Base-by-base conservation (phyloP, 2,888 invertebrate genomes). In the Cephus sareptanus region DNA sequence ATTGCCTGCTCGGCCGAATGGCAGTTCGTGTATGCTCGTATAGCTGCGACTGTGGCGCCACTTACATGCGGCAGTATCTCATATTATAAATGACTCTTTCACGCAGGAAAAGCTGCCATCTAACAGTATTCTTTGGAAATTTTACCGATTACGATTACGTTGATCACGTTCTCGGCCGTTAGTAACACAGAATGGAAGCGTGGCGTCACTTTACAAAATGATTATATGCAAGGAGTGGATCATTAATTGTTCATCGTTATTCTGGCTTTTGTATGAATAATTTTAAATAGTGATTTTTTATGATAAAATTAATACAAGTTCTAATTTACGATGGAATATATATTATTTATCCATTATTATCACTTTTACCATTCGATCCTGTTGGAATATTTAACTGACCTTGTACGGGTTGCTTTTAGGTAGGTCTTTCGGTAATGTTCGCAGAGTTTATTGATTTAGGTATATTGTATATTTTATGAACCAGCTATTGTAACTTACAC, bases 1-100 rank as follows among this genome's bases (percentile, higher is more conserved):
- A 90, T 90, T 90, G 89, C 88, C 88, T 82, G 84, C 70, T 77
- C 71, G 56, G 56, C 56, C 56, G 56, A 56, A 56, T 56, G 56
- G 56, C 56, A 56, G 56, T 56, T 56, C 56, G 56, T 56, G 56
- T 56, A 56, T 56, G 56, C 56, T 56, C 56, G 56, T 56, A 23
- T 23, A 56, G 56, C 56, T 56, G 23, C 56, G 56, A 56, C 9
- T 9, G 56, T 23, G 56, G 56, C 56, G 56, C 56, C 56, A 56
- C 56, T 56, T 2, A 2, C 56, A 6, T 23, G 56, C 56, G 56
- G 56, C 23, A 1, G 23, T 56, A 23, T 56, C 56, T 6, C 23
- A 56, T 23, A 56, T 56, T 56, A 56, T 23, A 56, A 56, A 56
- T 2, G 56, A 23, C 9, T 23, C 23, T 56, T 23, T 23, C 23